phyloP scores from a whole-genome alignment of 1,140 invertebrate genomes.

The Scaptomyza montana region DNA sequence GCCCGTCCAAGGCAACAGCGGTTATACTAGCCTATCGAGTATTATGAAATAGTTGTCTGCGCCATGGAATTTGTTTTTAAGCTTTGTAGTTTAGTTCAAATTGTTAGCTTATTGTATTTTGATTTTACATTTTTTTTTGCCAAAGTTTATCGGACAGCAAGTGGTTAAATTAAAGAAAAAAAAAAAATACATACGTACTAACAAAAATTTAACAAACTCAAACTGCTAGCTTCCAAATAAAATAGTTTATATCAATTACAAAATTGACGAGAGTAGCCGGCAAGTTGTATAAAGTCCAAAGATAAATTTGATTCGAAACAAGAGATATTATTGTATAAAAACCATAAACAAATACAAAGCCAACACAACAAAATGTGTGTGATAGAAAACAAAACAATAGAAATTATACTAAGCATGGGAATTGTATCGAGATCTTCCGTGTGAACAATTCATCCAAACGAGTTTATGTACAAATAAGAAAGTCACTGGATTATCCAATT shows the following conservation, averaged over 20 bases:
- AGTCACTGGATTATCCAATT: constrained; percentile 53
- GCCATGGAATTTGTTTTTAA: constrained; percentile 39
- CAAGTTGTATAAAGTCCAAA: constrained; percentile 18
- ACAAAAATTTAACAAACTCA: constrained; percentile 12
- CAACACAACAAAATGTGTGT: constrained; percentile 22
- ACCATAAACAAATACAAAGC: constrained; percentile 8
- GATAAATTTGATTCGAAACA: constrained; percentile 11
- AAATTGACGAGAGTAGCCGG: constrained; percentile 22
- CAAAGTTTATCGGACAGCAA: constrained; percentile 31
- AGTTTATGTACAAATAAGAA: constrained; percentile 69
- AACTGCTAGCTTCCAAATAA: constrained; percentile 23
- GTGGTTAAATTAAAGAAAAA: neutral
- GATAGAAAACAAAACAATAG: constrained; percentile 56
- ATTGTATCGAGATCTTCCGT: constrained; percentile 58
- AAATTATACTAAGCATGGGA: constrained; percentile 27
- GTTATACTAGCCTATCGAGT: constrained; percentile 80
- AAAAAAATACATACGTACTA: constrained; percentile 19
- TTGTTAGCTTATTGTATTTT: constrained; percentile 43
- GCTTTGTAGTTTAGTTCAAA: constrained; percentile 31
- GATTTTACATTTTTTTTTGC: constrained; percentile 25
- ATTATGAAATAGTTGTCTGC: constrained; percentile 72
- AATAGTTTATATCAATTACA: constrained; percentile 10
- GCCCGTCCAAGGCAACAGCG: constrained; percentile 52
- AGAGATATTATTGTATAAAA: constrained; percentile 9
- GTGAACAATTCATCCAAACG: constrained; percentile 43